These are phyloP conservation scores for Drosophila kanapiae DNA, from an alignment of 1,140 invertebrate genomes.

Conservation along the genomic window DNA sequence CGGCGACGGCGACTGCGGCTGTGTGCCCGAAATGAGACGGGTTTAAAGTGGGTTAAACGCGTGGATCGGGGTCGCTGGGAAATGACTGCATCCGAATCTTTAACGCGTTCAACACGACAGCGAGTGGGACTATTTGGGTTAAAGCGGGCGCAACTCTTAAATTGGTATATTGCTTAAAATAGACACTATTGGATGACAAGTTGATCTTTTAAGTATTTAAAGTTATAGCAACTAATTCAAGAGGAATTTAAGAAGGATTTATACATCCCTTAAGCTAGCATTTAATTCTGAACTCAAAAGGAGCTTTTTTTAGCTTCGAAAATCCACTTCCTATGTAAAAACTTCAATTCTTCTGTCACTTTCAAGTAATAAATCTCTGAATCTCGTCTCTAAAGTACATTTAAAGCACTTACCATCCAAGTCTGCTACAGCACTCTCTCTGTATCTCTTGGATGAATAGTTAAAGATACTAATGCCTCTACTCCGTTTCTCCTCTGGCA, in stretches of 20 bases:
- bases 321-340: neutral
- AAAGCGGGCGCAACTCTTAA: conserved; percentile 13
- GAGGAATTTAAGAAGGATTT: neutral
- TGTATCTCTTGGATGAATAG: conserved; percentile 3
- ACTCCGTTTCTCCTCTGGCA: neutral
- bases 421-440: conserved; percentile 6
- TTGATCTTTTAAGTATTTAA: neutral
- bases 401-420: conserved; percentile 13
- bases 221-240: neutral
- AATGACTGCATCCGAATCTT: conserved; percentile 42
- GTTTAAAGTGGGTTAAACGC: conserved; percentile 79
- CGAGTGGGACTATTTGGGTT: conserved; percentile 22
- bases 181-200: neutral
- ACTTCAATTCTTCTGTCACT: neutral
- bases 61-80: conserved; percentile 53
- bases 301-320: neutral
- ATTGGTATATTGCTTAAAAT: conserved; percentile 12
- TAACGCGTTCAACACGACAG: conserved; percentile 32
- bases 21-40: conserved; percentile 58
- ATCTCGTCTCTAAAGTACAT: neutral
- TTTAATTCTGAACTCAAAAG: neutral
- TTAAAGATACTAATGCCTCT: conserved; percentile 8
- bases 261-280: too few relatives aligned
- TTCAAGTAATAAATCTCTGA: conserved; percentile 14
- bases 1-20: neutral